Evolutionary conservation across 1,140 invertebrate species (phyloP), one percentile per base, ranked within the genome.

Genomic region (Drepana arcuata): DNA sequence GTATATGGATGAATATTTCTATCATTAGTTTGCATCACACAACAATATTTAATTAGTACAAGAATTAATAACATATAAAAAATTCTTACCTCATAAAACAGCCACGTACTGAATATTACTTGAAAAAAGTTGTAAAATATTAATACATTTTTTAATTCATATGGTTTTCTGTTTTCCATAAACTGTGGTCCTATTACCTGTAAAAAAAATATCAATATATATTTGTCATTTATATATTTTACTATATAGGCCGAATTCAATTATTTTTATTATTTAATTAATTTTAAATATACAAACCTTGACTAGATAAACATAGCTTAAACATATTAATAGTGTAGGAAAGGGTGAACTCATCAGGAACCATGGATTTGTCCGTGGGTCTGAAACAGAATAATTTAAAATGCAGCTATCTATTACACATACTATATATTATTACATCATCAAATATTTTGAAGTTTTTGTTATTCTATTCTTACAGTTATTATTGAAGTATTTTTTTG

Each of bases 91-190:
- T 93, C 91, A 62, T 91, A 88, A 63, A 95, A 94, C 25, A 96
- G 84, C 89, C 92, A 96, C 4, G 87, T 54, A 50, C 93, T 95
- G 60, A 96, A 91, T 26, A 94, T 35, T 15, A 97, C 93, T 88
- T 97, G 92, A 48, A 90, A 82, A 21, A 93, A 85, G 83, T 98
- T 98, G 77, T 98, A 98, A 28, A 88, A 75, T 59, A 96, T 90
- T 79, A 98, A 87, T 28, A 92, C 50, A 63, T 87, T 87, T 54
- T 91, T 89, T 15, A 98, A 87, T 62, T 95, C 86, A 55, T 93
- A 93, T 5, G 95, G 92, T 85, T 95, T 92, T 64, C 94, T 88
- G 77, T 95, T 91, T 82, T 93, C 91, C 96, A 98, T 98, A 34
- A 94, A 80, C 65, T 87, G 88, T 15, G 94, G 95, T 4, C 95